Base-by-base conservation (phyloP, 1,140 invertebrate genomes). In the Proctacanthus coquilletti region DNA sequence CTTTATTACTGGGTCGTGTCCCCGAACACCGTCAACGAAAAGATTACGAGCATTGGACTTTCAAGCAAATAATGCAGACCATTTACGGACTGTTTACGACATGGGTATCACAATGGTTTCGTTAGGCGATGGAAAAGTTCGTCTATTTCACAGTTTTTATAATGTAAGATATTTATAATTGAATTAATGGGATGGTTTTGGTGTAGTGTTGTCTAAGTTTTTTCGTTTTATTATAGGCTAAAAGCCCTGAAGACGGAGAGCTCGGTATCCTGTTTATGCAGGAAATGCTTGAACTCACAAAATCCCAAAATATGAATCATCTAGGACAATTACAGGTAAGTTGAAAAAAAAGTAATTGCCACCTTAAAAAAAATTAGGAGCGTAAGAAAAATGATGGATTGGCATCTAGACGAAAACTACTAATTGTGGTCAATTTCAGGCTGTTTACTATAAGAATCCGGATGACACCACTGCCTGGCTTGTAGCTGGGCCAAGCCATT, bases 181-280 rank as follows among this genome's bases (percentile, higher is more conserved):
- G 11, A 3, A 20, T 19, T 41, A 40, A 17, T 37, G 34, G 21
- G 8, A 40, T 27, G 35, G 33, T 17, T 36, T 34, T 36, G 18
- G 30, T 36, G 25, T 34, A 42, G 37, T 18, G 1, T 35, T 42
- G 10, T 30, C 32, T 34, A 10, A 21, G 13, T 34, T 20, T 31
- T 18, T 8, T 5, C 13, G 5, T 42, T 40, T 27, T 45, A 21
- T 60, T 66, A 34, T 52, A 92, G 86, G 92, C 91, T 9, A 75
- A 78, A 52, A 79, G 79, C 32, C 63, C 77, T 10, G 74, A 80
- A 45, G 82, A 92, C 53, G 92, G 86, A 2, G 82, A 93, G 52
- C 84, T 95, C 64, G 93, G 94, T 1, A 56, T 94, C 17, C 66
- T 84, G 19, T 97, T 98, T 51, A 96, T 98, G 86, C 84, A 93